These are phyloP conservation scores for Leucophenga montana DNA, from an alignment of 2,888 invertebrate species.

Conservation along the genomic window DNA sequence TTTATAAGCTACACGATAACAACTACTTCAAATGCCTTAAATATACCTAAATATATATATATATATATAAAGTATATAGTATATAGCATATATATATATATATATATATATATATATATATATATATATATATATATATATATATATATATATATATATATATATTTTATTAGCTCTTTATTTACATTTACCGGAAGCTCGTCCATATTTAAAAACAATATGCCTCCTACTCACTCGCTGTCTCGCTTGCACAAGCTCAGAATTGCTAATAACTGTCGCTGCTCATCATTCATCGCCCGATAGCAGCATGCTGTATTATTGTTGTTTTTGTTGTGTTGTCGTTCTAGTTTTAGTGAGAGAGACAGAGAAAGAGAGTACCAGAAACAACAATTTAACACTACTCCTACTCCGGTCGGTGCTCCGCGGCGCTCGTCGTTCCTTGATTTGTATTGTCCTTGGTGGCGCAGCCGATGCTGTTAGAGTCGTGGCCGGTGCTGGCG, in stretches of 20 bases:
- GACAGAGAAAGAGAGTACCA: too few species aligned
- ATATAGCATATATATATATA: constrained; percentile 42
- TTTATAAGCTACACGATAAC: not conserved
- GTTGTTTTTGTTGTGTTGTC: constrained; percentile 23
- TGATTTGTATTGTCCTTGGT: not conserved
- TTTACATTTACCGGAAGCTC: constrained; percentile 58
- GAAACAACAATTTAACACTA: not conserved
- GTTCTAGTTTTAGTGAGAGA: too few species aligned
- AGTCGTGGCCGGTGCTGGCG: not conserved
- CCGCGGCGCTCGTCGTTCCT: constrained; percentile 11
- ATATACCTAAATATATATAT: constrained; percentile 34
- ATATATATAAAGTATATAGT: constrained; percentile 43
- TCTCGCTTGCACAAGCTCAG: constrained; percentile 28
- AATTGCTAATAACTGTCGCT: constrained; percentile 41
- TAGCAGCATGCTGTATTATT: not conserved
- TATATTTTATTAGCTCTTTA: constrained; percentile 52
- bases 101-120: constrained; percentile 38
- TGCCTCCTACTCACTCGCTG: constrained; percentile 34
- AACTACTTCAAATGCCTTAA: constrained; percentile 4
- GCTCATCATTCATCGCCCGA: constrained; percentile 1
- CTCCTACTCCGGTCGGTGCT: constrained; percentile 8
- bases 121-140: constrained; percentile 40
- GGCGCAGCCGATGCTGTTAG: not conserved
- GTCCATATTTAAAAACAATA: constrained; percentile 56
- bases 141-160: constrained; percentile 34